Base-by-base conservation (phyloP, 2,797 vertebrate species). In the Apodemus agrarius region DNA sequence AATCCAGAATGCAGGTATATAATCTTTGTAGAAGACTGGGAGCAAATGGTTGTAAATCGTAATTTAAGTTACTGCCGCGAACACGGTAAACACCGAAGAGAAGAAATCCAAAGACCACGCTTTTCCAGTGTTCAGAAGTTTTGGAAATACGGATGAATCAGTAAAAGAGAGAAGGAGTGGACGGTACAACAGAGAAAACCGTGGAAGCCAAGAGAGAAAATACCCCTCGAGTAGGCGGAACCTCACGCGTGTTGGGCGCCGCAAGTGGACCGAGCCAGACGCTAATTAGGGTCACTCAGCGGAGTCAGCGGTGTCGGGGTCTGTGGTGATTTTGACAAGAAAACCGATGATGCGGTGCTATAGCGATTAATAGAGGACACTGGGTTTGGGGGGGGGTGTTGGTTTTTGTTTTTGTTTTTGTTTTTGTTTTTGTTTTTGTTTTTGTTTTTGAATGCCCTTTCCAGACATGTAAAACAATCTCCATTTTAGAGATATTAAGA, bases 71-170 rank as follows among this genome's bases (percentile, higher is more conserved):
- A 43, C 67, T 24, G 43, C 19, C 37, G 4, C 88, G 74, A 61
- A 7, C 49, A 40, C 7, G 1, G n/a, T 57, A 96, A 79, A 92
- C 82, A 89, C 9, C 83, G 40, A 94, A 91, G 65, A 85, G 78
- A 93, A 94, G 78, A 92, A 90, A 59, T 81, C 81, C 59, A 89
- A 96, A 97, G 78, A 78, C 59, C 46, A 43, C 88, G 49, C 52
- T 89, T 57, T 67, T 92, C 19, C 74, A 80, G 12, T 40, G 57
- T 92, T 93, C 93, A 86, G 74, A 94, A 89, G 83, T 90, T 65
- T 81, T 9, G 29, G 52, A 87, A 80, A 91, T 82, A 94, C 87
- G 79, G 34, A 80, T 80, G 95, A 94, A 63, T 3, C 46, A 95
- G 54, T 63, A 84, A 52, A 91, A 54, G 37, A 90, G 40, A 12